These are phyloP conservation scores for Drosophila fuyamai DNA, from an alignment of 1,140 invertebrate species.

Conservation along the genomic window DNA sequence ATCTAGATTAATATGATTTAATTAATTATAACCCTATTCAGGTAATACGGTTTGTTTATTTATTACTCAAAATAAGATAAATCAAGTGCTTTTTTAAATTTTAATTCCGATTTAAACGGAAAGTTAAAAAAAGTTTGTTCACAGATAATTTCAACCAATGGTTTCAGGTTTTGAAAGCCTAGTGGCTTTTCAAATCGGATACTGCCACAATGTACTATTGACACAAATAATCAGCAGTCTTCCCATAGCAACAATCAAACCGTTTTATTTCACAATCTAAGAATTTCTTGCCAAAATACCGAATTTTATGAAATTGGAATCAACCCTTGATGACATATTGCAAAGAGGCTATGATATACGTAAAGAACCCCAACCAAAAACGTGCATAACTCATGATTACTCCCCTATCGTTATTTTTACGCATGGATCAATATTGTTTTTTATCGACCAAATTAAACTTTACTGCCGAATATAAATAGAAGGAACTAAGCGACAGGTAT, in stretches of 20 bases:
- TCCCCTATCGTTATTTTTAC: neutral
- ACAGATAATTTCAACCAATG: no score
- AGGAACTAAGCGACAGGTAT: neutral
- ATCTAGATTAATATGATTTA: neutral
- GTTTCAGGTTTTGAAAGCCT: no score
- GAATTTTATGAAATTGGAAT: neutral
- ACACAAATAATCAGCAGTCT: constrained; percentile 4
- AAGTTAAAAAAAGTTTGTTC: no score
- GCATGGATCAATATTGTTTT: constrained; percentile 16
- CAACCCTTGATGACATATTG: neutral
- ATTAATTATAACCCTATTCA: neutral
- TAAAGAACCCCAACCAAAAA: neutral
- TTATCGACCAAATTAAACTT: constrained; percentile 27
- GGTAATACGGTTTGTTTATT: neutral
- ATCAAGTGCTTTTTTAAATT: no score
- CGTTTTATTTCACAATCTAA: neutral
- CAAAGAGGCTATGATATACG: neutral
- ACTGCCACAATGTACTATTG: constrained; percentile 5
- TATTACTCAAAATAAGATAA: no score
- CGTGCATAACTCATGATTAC: neutral
- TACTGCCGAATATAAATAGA: constrained; percentile 8
- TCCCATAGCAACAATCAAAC: constrained; percentile 12
- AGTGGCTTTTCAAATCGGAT: no score
- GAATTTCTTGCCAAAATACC: neutral
- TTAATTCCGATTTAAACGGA: no score